Evolutionary conservation across 2,797 vertebrate species (phyloP).

Genomic region (Pangasius sanitwongsei): DNA sequence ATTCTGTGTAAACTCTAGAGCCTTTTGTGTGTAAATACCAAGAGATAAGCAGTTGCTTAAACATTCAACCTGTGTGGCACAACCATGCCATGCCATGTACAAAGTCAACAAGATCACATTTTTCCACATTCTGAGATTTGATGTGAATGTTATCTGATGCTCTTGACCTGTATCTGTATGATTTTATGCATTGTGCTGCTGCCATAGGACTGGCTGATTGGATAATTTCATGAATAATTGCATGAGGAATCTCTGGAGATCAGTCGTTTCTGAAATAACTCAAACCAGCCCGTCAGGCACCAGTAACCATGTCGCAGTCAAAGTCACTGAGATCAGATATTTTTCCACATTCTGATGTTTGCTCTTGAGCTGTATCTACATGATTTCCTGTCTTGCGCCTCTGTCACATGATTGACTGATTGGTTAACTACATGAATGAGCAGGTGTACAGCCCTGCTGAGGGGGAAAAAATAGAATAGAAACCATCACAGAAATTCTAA

Average conservation of each 20-base stretch:
- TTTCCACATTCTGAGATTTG: neutral
- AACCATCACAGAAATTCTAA: too few species aligned
- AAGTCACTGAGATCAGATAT: neutral
- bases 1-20: too few species aligned
- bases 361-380: neutral
- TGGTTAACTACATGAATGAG: neutral
- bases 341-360: neutral
- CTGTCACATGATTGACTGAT: neutral
- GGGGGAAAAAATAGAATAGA: too few species aligned
- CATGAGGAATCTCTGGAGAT: too few species aligned
- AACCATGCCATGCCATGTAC: neutral
- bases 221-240: neutral
- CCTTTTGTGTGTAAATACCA: neutral
- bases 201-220: neutral
- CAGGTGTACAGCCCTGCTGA: neutral
- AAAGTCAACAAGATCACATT: neutral
- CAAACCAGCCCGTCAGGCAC: neutral
- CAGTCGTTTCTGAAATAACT: too few species aligned
- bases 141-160: neutral
- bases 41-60: neutral
- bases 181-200: neutral
- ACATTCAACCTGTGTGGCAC: neutral
- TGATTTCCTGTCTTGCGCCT: neutral
- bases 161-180: neutral
- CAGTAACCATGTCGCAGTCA: neutral